These are phyloP conservation scores for Caenorhabditis sp. DNA, from an alignment of 2,888 invertebrate species.

Conservation along the genomic window DNA sequence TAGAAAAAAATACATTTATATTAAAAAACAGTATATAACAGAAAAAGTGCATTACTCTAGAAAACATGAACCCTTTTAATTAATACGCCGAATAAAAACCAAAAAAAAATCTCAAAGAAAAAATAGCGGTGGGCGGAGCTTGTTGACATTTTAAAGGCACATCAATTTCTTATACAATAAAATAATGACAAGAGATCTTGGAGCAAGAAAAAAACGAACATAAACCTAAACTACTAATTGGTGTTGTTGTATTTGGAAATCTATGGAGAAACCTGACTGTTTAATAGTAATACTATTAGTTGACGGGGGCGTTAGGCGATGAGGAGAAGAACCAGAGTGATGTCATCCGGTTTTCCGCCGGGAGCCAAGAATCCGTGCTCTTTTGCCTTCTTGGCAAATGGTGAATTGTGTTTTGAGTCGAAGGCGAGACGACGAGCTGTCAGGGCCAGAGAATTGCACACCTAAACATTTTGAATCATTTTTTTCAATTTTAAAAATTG, in stretches of 20 bases:
- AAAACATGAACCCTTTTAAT: too few relatives aligned
- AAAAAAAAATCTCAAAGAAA: not conserved
- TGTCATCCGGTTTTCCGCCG: conserved; percentile 99
- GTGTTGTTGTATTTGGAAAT: too few relatives aligned
- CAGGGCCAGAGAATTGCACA: conserved; percentile 85
- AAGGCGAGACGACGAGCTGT: conserved; percentile 93
- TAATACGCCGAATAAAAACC: not conserved
- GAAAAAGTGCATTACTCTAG: too few relatives aligned
- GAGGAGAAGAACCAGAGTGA: conserved; percentile 93
- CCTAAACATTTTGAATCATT: conserved; percentile 33
- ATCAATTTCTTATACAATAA: not conserved
- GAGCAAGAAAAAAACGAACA: not conserved
- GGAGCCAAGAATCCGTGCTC: conserved; percentile 86
- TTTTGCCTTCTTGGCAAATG: conserved; percentile 90
- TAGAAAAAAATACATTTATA: not conserved
- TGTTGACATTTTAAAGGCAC: not conserved
- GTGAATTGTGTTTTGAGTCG: conserved; percentile 92
- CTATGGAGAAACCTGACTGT: too few relatives aligned
- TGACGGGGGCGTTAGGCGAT: conserved; percentile 73
- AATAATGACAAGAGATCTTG: not conserved
- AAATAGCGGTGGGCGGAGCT: not conserved
- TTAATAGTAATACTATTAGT: too few relatives aligned
- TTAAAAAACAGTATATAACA: too few relatives aligned
- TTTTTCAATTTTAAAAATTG: too few relatives aligned
- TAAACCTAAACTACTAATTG: too few relatives aligned